These are phyloP conservation scores for Machaerirhynchus nigripectus DNA, from an alignment of 2,113 vertebrate species.

Conservation along the genomic window DNA sequence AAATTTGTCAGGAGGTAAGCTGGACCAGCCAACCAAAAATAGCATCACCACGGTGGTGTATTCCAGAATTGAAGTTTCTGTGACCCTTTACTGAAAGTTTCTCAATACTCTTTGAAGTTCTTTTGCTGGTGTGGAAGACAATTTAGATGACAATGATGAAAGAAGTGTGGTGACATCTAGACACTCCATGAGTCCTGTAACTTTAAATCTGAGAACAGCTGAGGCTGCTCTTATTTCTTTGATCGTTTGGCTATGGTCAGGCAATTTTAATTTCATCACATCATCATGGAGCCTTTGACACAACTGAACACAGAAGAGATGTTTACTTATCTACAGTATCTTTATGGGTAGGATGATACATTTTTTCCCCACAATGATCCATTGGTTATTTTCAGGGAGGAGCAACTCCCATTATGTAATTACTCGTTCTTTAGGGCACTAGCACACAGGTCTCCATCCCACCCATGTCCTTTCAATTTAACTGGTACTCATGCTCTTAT, in stretches of 20 bases:
- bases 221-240: slow-evolving; percentile 14
- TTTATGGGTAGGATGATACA: background rate
- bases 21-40: background rate
- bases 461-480: background rate
- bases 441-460: slow-evolving; percentile 9
- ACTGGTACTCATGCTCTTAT: background rate
- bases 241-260: slow-evolving; percentile 12
- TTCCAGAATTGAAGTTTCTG: background rate
- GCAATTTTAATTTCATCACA: slow-evolving; percentile 21
- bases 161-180: background rate
- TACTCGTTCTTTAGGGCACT: slow-evolving; percentile 8
- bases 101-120: background rate
- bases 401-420: slow-evolving; percentile 1
- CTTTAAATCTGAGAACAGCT: slow-evolving; percentile 18
- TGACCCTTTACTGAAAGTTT: slow-evolving; percentile 6
- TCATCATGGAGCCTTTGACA: background rate
- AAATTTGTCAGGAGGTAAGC: background rate
- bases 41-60: background rate
- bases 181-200: background rate
- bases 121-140: background rate
- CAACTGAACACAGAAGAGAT: background rate
- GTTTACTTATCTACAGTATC: background rate
- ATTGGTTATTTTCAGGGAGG: slow-evolving; percentile 46
- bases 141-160: background rate
- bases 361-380: background rate